Evolutionary conservation across 2,113 vertebrate genomes (phyloP).

Genomic region (Cranoglanis bouderius): DNA sequence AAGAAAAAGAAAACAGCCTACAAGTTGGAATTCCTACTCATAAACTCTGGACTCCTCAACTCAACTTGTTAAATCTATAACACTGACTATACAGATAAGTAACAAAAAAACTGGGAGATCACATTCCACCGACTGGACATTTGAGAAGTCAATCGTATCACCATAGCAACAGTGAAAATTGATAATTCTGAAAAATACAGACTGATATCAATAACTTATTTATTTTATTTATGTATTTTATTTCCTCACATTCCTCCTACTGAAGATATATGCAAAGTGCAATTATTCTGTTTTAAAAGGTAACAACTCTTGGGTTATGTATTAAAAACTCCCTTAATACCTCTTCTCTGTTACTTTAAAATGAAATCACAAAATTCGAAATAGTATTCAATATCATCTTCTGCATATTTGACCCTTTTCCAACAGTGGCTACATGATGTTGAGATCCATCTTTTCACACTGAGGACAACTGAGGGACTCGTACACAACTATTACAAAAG

Average conservation of each 20-base stretch:
- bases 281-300: too few species aligned
- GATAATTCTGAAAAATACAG: neutral
- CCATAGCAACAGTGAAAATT: neutral
- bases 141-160: neutral
- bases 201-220: neutral
- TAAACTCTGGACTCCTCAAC: neutral
- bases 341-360: neutral
- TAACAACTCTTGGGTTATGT: neutral
- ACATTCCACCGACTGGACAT: neutral
- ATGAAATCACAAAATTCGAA: neutral
- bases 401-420: too few species aligned
- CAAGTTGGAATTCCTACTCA: neutral
- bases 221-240: too few species aligned
- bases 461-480: too few species aligned
- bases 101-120: neutral
- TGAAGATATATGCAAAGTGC: neutral
- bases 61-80: neutral
- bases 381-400: neutral
- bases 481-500: too few species aligned
- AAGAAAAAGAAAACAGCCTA: neutral
- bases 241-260: neutral
- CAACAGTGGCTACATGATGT: too few species aligned
- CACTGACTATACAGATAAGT: too few species aligned
- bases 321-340: neutral
- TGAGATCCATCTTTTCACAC: too few species aligned